Percentiles rank a stretch among this genome's conserved stretches.
phyloP scores from a whole-genome alignment of 2,113 vertebrate species.

The Panurus biarmicus region DNA sequence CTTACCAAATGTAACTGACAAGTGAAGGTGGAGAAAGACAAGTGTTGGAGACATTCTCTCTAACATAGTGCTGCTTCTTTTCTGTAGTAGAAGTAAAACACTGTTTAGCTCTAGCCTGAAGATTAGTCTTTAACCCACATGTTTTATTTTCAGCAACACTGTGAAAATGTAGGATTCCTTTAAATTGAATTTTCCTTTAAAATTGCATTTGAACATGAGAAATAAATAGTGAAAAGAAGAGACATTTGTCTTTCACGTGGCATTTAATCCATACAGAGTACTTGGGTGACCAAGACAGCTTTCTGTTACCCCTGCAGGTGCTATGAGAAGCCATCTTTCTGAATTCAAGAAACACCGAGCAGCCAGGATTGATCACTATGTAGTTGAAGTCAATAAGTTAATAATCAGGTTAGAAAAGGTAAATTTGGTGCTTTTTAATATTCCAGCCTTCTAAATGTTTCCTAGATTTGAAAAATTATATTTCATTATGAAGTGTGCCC shows the following conservation, averaged over 20 bases:
- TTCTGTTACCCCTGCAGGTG: conserved; percentile 66
- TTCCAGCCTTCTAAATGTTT: neutral
- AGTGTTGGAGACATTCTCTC: neutral
- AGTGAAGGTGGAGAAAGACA: neutral
- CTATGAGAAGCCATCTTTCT: conserved; percentile 84
- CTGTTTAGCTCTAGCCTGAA: neutral
- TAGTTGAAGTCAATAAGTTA: conserved; percentile 96
- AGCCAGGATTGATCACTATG: conserved; percentile 95
- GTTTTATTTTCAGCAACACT: neutral
- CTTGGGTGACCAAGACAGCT: neutral
- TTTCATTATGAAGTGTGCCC: neutral
- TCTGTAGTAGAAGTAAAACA: neutral
- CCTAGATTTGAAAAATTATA: neutral
- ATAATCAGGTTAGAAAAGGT: conserved; percentile 98
- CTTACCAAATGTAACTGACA: neutral
- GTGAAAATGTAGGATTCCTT: neutral
- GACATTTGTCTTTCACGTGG: neutral
- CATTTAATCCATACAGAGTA: neutral
- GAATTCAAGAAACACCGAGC: conserved; percentile 92
- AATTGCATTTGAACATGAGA: neutral
- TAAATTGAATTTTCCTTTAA: neutral
- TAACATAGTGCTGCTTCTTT: neutral
- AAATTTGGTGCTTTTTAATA: conserved; percentile 15
- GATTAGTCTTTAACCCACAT: neutral
- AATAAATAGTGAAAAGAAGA: neutral